These are phyloP conservation scores for Heliconius melpomene DNA, from an alignment of 1,140 invertebrate genomes.

Conservation along the genomic window DNA sequence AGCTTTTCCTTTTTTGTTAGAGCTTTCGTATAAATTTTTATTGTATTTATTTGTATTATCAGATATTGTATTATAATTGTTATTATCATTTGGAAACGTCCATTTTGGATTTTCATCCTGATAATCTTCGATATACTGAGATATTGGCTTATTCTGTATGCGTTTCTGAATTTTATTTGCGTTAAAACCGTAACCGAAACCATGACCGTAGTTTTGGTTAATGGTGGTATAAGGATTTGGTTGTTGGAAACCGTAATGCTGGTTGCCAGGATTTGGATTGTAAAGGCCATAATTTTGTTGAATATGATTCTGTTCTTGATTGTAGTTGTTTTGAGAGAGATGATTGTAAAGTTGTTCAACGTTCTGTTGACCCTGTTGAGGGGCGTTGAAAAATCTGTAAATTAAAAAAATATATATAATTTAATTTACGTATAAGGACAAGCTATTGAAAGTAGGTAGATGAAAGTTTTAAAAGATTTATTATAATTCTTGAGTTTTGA, in stretches of 20 bases:
- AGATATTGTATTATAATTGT: constrained; percentile 22
- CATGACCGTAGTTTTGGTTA: constrained; percentile 48
- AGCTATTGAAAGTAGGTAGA: too few relatives aligned
- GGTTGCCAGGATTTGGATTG: constrained; percentile 31
- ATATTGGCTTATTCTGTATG: constrained; percentile 60
- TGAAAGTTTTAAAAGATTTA: too few relatives aligned
- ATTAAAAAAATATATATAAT: background rate
- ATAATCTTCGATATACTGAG: constrained; percentile 32
- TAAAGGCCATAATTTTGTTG: constrained; percentile 44
- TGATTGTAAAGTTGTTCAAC: constrained; percentile 67
- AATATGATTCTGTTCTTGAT: constrained; percentile 39
- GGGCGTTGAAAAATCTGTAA: constrained; percentile 87
- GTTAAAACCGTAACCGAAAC: constrained; percentile 13
- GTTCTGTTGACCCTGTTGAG: constrained; percentile 52
- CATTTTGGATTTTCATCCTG: constrained; percentile 48
- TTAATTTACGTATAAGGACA: too few relatives aligned
- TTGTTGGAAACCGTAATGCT: constrained; percentile 42
- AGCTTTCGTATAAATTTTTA: constrained; percentile 17
- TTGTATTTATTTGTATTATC: constrained; percentile 35
- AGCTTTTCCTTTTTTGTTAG: constrained; percentile 39
- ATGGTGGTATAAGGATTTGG: constrained; percentile 36
- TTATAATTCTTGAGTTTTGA: too few relatives aligned
- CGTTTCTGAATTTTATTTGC: constrained; percentile 53
- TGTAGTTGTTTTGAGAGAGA: constrained; percentile 51
- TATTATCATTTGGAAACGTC: constrained; percentile 46